A percentile compares a stretch with the other conserved stretches of the same genome.
phyloP scores from a whole-genome alignment of 2,797 vertebrate genomes.

The Scolopax bukidnonensis region DNA sequence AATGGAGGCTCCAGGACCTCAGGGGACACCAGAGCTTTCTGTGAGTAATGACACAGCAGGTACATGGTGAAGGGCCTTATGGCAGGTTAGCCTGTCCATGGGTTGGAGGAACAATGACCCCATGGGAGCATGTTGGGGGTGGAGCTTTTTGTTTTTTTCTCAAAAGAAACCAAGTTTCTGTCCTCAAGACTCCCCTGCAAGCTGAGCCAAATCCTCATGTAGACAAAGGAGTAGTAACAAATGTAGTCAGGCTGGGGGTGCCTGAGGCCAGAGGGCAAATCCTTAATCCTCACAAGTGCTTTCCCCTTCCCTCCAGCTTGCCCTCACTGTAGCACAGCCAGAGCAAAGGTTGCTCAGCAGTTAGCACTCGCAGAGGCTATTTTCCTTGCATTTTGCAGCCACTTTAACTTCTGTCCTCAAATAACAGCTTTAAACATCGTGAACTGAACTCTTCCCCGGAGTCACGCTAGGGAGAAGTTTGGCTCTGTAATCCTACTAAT shows the following conservation, averaged over 20 bases:
- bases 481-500: not conserved
- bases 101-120: not conserved
- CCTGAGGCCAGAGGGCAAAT: not conserved
- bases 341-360: not conserved
- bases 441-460: constrained; percentile 40
- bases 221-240: not conserved
- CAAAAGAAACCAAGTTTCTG: not conserved
- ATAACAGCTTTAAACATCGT: not conserved
- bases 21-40: not conserved
- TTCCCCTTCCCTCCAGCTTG: not conserved
- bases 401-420: constrained; percentile 9
- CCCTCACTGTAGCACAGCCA: not conserved
- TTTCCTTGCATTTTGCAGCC: not conserved
- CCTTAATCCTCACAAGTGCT: not conserved
- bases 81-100: not conserved
- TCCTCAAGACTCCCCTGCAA: not conserved
- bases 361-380: accelerated
- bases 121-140: accelerated
- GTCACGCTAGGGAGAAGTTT: not conserved
- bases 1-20: not conserved
- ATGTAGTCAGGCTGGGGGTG: not conserved
- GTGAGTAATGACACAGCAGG: not conserved
- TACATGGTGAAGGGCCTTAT: accelerated
- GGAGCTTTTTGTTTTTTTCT: not conserved
- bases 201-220: not conserved